phyloP scores from a whole-genome alignment of 2,113 vertebrate species.

The Ammodytes marinus region DNA sequence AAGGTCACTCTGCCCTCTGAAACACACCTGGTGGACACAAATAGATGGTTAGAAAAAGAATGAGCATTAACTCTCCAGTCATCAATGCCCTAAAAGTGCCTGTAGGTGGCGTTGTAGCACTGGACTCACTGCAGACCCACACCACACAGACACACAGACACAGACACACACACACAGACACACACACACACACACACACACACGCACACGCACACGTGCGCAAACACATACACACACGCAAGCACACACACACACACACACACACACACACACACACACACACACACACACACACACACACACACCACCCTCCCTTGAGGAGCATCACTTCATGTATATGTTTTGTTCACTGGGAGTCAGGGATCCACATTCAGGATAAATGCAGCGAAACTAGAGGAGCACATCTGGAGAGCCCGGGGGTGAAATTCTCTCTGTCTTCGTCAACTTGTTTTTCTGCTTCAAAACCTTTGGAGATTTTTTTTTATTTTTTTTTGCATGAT shows the following conservation, averaged over 20 bases:
- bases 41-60: neutral
- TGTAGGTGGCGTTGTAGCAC: slow-evolving; percentile 66
- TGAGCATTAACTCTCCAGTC: neutral
- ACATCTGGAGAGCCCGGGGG: neutral
- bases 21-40: neutral
- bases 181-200: neutral
- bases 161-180: no score
- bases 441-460: slow-evolving; percentile 9
- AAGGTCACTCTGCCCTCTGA: neutral
- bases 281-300: no score
- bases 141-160: neutral
- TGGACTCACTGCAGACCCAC: slow-evolving; percentile 5
- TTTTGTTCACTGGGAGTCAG: slow-evolving; percentile 57
- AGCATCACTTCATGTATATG: slow-evolving; percentile 48
- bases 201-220: no score
- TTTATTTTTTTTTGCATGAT: neutral
- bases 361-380: slow-evolving; percentile 21
- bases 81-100: slow-evolving; percentile 8
- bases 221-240: no score
- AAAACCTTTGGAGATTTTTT: neutral
- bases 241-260: no score
- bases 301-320: slow-evolving; percentile 6
- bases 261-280: no score
- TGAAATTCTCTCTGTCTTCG: neutral
- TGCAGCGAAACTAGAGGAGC: slow-evolving; percentile 30